Conservation (phyloP, 2,797 vertebrate species). For the Aeoliscus strigatus region DNA sequence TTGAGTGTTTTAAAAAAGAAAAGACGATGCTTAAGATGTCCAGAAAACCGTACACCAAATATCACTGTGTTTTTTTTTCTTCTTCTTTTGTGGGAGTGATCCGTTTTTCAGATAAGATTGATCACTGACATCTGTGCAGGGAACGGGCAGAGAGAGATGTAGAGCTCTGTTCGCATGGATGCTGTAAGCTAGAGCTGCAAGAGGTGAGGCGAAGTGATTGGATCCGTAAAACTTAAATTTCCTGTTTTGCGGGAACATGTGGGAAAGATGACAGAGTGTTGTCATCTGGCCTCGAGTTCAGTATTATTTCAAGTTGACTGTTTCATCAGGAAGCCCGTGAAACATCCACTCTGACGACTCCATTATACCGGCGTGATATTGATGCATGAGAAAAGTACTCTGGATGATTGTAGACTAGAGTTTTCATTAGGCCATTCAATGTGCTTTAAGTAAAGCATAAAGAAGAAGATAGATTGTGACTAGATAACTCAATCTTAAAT, state of each 20-base stretch:
- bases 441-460: too few relatives aligned
- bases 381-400: too few relatives aligned
- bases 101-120: slow-evolving; percentile 40
- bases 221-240: slow-evolving; percentile 69
- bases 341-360: too few relatives aligned
- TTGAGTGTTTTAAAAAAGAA: slow-evolving; percentile 50
- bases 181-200: slow-evolving; percentile 23
- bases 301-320: slow-evolving; percentile 34
- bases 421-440: too few relatives aligned
- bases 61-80: slow-evolving; percentile 29
- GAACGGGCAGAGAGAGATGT: slow-evolving; percentile 38
- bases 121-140: slow-evolving; percentile 39
- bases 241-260: slow-evolving; percentile 59
- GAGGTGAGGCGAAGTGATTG: slow-evolving; percentile 61
- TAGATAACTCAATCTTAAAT: too few relatives aligned
- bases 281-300: slow-evolving; percentile 51
- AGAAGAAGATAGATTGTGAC: too few relatives aligned
- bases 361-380: too few relatives aligned
- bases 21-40: slow-evolving; percentile 44
- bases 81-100: slow-evolving; percentile 29
- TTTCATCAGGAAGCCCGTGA: too few relatives aligned
- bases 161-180: slow-evolving; percentile 36
- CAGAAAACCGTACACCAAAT: slow-evolving; percentile 29
- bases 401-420: too few relatives aligned
- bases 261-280: slow-evolving; percentile 57